Conservation (phyloP, 2,888 invertebrate species). For the Pterobdella sp. region DNA sequence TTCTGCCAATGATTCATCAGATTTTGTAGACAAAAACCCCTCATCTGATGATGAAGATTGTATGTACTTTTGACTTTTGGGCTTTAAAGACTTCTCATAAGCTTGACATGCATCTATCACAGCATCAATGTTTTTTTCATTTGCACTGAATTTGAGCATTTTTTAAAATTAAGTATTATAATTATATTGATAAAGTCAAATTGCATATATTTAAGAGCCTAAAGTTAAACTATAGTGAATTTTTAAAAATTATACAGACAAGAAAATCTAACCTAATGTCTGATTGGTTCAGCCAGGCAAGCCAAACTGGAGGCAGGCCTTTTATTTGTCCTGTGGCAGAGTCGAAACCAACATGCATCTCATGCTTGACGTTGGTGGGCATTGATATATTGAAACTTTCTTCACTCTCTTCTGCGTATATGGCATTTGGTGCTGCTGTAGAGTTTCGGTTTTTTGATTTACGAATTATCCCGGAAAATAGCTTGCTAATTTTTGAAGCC, state of each 20-base stretch:
- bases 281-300: slow-evolving; percentile 59
- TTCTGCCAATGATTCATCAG: not conserved
- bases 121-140: slow-evolving; percentile 97
- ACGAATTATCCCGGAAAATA: slow-evolving; percentile 25
- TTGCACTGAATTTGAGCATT: slow-evolving; percentile 44
- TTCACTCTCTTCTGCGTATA: not conserved
- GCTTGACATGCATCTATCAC: slow-evolving; percentile 81
- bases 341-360: slow-evolving; percentile 96
- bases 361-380: slow-evolving; percentile 98
- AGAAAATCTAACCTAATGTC: slow-evolving; percentile 62
- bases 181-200: not conserved
- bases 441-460: slow-evolving; percentile 15
- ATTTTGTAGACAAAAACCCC: slow-evolving; percentile 24
- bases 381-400: slow-evolving; percentile 74
- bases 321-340: slow-evolving; percentile 97
- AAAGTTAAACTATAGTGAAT: not conserved
- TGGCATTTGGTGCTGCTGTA: not conserved
- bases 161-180: too few relatives aligned
- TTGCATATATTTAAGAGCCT: too few relatives aligned
- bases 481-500: slow-evolving; percentile 23
- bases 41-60: slow-evolving; percentile 34
- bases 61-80: slow-evolving; percentile 49
- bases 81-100: slow-evolving; percentile 47
- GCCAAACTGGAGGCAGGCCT: slow-evolving; percentile 63
- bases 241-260: not conserved